Percentiles rank a stretch among this genome's conserved stretches.
Evolutionary conservation across 2,888 invertebrate genomes (phyloP).

Genomic region (Drosophila testacea): DNA sequence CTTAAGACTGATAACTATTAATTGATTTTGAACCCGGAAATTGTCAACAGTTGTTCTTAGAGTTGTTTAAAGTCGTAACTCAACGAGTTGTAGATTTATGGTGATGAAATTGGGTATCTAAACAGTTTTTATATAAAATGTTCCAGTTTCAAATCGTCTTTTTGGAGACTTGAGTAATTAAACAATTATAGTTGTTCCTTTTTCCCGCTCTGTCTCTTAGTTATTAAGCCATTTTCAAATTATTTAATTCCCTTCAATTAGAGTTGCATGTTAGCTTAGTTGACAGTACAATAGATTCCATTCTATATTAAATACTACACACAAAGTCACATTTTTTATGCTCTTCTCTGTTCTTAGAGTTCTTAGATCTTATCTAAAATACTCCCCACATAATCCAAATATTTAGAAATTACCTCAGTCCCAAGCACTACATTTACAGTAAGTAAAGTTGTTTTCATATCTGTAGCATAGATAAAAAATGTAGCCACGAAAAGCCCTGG

Average conservation of each 20-base stretch:
- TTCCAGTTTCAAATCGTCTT: not conserved
- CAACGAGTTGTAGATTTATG: too few relatives aligned
- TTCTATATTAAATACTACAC: constrained; percentile 7
- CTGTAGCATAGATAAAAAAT: constrained; percentile 61
- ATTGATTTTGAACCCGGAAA: constrained; percentile 31
- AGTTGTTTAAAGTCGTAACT: not conserved
- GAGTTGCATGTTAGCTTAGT: constrained; percentile 15
- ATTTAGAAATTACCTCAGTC: constrained; percentile 23
- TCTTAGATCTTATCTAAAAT: constrained; percentile 18
- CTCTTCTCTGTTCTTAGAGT: not conserved
- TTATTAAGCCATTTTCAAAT: constrained; percentile 27
- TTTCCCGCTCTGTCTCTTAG: not conserved
- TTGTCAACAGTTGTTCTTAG: constrained; percentile 7
- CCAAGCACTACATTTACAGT: constrained; percentile 19
- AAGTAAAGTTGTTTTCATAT: constrained; percentile 54
- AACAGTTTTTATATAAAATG: not conserved
- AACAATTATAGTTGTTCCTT: not conserved
- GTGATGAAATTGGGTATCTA: not conserved
- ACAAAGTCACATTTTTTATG: not conserved
- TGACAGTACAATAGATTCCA: constrained; percentile 12
- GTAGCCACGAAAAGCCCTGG: constrained; percentile 56
- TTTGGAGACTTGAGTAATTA: not conserved
- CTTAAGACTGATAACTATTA: constrained; percentile 15
- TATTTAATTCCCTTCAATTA: constrained; percentile 32
- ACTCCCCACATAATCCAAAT: constrained; percentile 27